Conservation (phyloP, 2,797 vertebrate species). For the Paguma larvata region DNA sequence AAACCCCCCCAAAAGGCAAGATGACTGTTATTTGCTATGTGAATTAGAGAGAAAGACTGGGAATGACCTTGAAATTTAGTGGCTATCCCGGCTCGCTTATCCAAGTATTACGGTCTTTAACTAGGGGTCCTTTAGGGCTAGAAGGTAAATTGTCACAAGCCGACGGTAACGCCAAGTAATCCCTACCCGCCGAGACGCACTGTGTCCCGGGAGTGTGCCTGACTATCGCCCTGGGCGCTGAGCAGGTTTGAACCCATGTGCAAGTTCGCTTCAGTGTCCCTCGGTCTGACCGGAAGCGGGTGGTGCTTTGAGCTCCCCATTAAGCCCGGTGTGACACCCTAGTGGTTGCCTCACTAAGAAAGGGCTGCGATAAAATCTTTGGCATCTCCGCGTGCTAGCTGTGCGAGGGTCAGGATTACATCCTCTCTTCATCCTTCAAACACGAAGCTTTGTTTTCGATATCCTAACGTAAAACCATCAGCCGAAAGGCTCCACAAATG, state of each 20-base stretch:
- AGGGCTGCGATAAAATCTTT: neutral
- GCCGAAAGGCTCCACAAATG: neutral
- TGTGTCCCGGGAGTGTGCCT: neutral
- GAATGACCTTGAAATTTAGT: neutral
- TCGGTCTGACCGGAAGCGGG: neutral
- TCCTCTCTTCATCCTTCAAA: slow-evolving; percentile 51
- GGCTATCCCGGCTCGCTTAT: neutral
- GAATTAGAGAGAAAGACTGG: neutral
- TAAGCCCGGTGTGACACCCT: neutral
- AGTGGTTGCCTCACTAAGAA: neutral
- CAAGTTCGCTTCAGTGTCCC: neutral
- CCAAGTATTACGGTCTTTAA: neutral
- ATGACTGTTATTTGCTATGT: too few relatives aligned
- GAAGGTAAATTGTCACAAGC: neutral
- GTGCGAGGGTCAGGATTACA: neutral
- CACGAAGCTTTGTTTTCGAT: slow-evolving; percentile 7
- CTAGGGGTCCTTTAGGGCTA: too few relatives aligned
- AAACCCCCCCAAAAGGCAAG: neutral
- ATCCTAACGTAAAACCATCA: neutral
- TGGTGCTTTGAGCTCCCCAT: neutral
- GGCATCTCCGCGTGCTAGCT: neutral
- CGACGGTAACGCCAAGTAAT: neutral
- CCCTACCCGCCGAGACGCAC: neutral
- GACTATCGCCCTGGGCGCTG: rapidly evolving
- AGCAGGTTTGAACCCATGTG: neutral